Evolutionary conservation across 2,888 invertebrate genomes (phyloP).

Genomic region (Cyaniris semiargus): DNA sequence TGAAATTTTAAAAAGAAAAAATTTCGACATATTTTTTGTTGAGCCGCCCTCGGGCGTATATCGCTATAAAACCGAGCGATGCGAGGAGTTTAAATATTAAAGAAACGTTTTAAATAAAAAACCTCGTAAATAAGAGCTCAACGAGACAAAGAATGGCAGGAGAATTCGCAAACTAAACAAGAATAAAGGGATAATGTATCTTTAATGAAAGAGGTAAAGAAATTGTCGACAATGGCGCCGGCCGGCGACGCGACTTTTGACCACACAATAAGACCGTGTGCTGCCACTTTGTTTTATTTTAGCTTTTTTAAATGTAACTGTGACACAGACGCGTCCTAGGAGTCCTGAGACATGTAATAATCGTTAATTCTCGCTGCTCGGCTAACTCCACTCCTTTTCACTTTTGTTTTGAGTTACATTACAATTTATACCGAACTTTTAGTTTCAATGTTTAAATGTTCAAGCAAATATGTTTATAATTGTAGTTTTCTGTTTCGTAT

Average conservation of each 20-base stretch:
- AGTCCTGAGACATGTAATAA: background rate
- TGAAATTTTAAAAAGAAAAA: slow-evolving; percentile 3
- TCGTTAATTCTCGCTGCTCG: background rate
- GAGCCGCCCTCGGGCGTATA: background rate
- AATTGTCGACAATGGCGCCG: slow-evolving; percentile 45
- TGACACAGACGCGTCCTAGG: background rate
- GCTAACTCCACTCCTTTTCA: background rate
- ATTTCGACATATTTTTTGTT: slow-evolving; percentile 19
- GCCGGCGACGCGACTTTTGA: slow-evolving; percentile 40
- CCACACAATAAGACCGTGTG: slow-evolving; percentile 42
- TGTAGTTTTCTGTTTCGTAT: background rate
- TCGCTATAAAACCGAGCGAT: slow-evolving; percentile 40
- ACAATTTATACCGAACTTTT: background rate
- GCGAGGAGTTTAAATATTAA: slow-evolving; percentile 70
- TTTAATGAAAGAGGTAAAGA: slow-evolving; percentile 64
- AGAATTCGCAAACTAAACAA: slow-evolving; percentile 71
- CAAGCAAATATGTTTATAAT: background rate
- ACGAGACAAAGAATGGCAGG: slow-evolving; percentile 75
- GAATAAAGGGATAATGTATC: slow-evolving; percentile 72
- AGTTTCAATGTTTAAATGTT: background rate
- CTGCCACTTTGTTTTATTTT: slow-evolving; percentile 31
- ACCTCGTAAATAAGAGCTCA: slow-evolving; percentile 76
- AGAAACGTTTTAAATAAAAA: slow-evolving; percentile 75
- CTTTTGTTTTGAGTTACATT: slow-evolving; percentile 6
- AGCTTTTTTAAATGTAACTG: slow-evolving; percentile 23